Conservation (phyloP, 1,140 invertebrate genomes). For the Watersipora subatra region DNA sequence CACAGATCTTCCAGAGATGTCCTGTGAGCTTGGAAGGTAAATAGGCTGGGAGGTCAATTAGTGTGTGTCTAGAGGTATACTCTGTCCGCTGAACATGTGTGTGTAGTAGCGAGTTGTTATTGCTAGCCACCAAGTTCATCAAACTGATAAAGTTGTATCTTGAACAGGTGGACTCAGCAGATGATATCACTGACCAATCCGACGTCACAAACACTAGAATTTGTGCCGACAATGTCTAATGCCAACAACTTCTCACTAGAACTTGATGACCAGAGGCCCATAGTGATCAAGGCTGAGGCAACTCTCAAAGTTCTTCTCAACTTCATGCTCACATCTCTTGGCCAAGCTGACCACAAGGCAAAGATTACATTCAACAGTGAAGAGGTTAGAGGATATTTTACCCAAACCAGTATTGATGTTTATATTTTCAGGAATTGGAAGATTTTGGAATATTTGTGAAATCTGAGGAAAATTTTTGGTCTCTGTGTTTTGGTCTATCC, state of each 20-base stretch:
- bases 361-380: constrained; percentile 31
- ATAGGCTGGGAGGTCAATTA: too few relatives aligned
- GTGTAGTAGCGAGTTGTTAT: too few relatives aligned
- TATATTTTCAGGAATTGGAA: too few relatives aligned
- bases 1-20: constrained; percentile 26
- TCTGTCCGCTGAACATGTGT: too few relatives aligned
- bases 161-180: constrained; percentile 28
- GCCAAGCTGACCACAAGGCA: constrained; percentile 25
- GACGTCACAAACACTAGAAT: constrained; percentile 28
- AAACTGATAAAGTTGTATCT: too few relatives aligned
- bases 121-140: too few relatives aligned
- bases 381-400: constrained; percentile 20
- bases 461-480: too few relatives aligned
- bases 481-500: too few relatives aligned
- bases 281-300: constrained; percentile 20
- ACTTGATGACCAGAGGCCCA: constrained; percentile 23
- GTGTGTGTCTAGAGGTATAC: too few relatives aligned
- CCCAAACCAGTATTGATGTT: not conserved
- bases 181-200: constrained; percentile 30
- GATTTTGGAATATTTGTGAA: too few relatives aligned
- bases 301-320: constrained; percentile 23
- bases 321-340: constrained; percentile 38
- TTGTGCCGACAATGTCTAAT: constrained; percentile 30
- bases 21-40: constrained; percentile 37
- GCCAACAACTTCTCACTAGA: constrained; percentile 35